Evolutionary conservation across 1,140 invertebrate species (phyloP).

Genomic region (Drepana arcuata): DNA sequence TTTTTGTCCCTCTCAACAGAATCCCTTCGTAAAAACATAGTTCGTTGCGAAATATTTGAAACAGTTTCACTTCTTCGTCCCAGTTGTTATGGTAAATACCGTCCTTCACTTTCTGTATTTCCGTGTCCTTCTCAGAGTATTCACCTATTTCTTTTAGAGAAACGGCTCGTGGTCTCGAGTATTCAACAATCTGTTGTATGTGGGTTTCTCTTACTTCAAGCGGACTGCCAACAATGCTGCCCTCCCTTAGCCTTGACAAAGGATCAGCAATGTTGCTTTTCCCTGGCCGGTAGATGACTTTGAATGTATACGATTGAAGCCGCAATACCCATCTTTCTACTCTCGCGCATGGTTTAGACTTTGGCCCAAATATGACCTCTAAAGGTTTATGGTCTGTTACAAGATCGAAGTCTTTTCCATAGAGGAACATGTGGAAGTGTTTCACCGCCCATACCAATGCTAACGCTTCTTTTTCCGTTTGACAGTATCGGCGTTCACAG

Average conservation of each 20-base stretch:
- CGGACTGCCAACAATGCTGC: not conserved
- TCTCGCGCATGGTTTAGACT: conserved; percentile 24
- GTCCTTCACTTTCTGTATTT: conserved; percentile 5
- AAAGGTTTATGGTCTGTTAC: conserved; percentile 20
- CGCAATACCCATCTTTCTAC: conserved; percentile 21
- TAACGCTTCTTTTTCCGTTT: conserved; percentile 22
- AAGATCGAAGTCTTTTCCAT: conserved; percentile 14
- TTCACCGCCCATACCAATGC: conserved; percentile 17
- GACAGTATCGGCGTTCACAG: conserved; percentile 13
- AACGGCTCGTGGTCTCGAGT: not conserved
- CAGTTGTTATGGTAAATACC: conserved; percentile 6
- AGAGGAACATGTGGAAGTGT: conserved; percentile 17
- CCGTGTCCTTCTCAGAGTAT: not conserved
- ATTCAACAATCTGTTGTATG: conserved; percentile 3
- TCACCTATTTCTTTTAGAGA: not conserved
- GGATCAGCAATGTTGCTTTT: conserved; percentile 24
- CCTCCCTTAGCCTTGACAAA: conserved; percentile 11
- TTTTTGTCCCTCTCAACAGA: conserved; percentile 6
- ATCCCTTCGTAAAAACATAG: conserved; percentile 8
- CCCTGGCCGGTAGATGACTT: conserved; percentile 18
- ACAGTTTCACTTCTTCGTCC: conserved; percentile 2
- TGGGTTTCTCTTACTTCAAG: conserved; percentile 2
- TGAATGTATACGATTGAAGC: conserved; percentile 20
- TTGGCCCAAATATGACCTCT: conserved; percentile 16
- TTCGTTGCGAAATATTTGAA: conserved; percentile 10